phyloP scores from a whole-genome alignment of 2,797 vertebrate species.

The Artibeus lituratus region DNA sequence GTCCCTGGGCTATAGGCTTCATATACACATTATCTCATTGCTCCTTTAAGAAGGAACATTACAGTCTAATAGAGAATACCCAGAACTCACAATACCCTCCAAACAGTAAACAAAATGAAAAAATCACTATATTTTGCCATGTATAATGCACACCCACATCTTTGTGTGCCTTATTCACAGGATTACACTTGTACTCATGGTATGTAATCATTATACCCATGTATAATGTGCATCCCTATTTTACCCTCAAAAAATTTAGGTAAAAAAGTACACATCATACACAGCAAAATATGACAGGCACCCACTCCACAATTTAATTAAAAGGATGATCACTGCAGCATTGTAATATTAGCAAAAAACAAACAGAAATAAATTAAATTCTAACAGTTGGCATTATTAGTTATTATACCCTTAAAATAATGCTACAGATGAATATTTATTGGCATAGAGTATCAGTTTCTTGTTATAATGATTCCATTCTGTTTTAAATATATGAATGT shows the following conservation, averaged over 20 bases:
- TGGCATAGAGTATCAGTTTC: not conserved
- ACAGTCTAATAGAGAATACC: not conserved
- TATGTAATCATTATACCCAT: too few relatives aligned
- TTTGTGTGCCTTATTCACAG: too few relatives aligned
- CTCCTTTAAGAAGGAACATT: not conserved
- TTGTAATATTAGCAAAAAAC: not conserved
- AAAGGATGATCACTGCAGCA: not conserved
- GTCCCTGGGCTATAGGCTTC: not conserved
- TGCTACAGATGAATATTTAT: not conserved
- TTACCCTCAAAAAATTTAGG: too few relatives aligned
- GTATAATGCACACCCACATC: too few relatives aligned
- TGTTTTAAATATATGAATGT: not conserved
- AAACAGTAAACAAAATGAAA: not conserved
- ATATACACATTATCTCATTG: not conserved
- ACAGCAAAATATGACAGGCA: not conserved
- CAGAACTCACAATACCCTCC: not conserved
- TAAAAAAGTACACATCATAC: too few relatives aligned
- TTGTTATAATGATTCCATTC: not conserved
- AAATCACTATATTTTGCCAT: not conserved
- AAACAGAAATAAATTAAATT: not conserved
- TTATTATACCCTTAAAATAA: slow-evolving; percentile 1
- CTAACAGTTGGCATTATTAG: not conserved
- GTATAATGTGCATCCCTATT: too few relatives aligned
- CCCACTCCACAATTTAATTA: not conserved
- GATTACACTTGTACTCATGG: too few relatives aligned